Evolutionary conservation across 1,140 invertebrate genomes (phyloP), one percentile per base, ranked within the genome.

Genomic region (Bombus turneri): DNA sequence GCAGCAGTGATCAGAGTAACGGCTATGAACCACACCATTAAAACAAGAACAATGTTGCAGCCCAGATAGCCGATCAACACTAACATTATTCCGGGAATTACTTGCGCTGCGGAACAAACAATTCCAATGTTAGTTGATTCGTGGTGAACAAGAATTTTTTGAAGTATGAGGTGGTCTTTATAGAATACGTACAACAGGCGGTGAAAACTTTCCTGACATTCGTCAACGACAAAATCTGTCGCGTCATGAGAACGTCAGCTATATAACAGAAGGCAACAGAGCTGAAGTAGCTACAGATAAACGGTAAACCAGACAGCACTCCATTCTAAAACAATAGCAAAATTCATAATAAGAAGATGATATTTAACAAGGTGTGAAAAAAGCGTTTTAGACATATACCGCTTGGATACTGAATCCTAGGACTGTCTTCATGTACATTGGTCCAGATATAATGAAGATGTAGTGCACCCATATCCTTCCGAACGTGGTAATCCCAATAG

Each of bases 381-480:
- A 10, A 47, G 25, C 1, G 12, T 22, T 81, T 71, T 25, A 22
- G 41, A 75, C 69, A 92, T 93, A 86, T 90, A 96, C 96, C 92
- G 96, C 96, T 93, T 97, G 96, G 88, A 97, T 97, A 91, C 96
- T 96, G 91, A 97, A 97, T 41, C 96, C 96, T 59, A 97, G 93
- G 64, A 97, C 95, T 69, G 96, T 96, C 91, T 97, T 97, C 96
- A 97, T 97, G 90, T 97, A 97, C 90, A 96, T 96, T n/a, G 97
- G 97, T 41, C 97, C 97, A 64, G 95, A 95, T 88, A 97, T 96
- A 88, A 97, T 97, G 88, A 97, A 97, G 37, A 96, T 96, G 90
- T 97, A 97, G 92, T 97, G 97, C 2, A 97, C 96, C 96, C 97
- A 97, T 92, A 97, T 97, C 81, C 97, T 95, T 34, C 97, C 97